Evolutionary conservation across 53 echinoderm and acorn worm species (phyloP).

Genomic region (Hippasteria phrygiana): DNA sequence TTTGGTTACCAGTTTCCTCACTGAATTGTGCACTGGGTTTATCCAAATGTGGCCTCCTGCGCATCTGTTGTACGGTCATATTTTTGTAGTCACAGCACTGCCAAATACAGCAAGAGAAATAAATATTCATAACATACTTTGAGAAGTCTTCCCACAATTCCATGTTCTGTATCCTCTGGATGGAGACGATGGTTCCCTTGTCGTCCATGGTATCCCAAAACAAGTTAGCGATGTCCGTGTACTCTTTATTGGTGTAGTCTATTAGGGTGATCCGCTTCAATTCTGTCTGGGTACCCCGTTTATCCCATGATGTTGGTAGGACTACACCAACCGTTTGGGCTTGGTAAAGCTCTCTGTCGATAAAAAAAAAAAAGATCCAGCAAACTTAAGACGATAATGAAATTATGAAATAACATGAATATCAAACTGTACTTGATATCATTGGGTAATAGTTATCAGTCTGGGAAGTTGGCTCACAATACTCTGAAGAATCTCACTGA

Average conservation of each 20-base stretch:
- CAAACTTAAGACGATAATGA: too few species aligned
- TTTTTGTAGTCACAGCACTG: background rate
- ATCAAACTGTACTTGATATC: background rate
- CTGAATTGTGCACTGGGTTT: background rate
- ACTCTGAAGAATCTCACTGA: too few species aligned
- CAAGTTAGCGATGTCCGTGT: slow-evolving; percentile 35
- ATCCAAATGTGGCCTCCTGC: background rate
- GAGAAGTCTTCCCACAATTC: slow-evolving; percentile 66
- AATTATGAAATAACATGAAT: too few species aligned
- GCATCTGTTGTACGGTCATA: background rate
- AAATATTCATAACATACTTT: slow-evolving; percentile 29
- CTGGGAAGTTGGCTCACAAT: too few species aligned
- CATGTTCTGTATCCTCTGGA: slow-evolving; percentile 66
- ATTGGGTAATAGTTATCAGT: too few species aligned
- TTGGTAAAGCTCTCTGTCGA: background rate
- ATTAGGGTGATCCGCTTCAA: slow-evolving; percentile 3
- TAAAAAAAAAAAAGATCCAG: too few species aligned
- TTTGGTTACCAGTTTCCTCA: background rate
- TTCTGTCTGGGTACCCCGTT: background rate
- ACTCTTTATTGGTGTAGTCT: slow-evolving; percentile 16
- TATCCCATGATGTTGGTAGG: slow-evolving; percentile 22
- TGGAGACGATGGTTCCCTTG: slow-evolving; percentile 42
- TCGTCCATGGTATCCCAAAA: slow-evolving; percentile 58
- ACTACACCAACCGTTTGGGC: background rate
- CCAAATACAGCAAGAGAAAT: background rate